These are phyloP conservation scores for Seriola dumerili DNA, from an alignment of 2,113 vertebrate genomes.

Conservation along the genomic window DNA sequence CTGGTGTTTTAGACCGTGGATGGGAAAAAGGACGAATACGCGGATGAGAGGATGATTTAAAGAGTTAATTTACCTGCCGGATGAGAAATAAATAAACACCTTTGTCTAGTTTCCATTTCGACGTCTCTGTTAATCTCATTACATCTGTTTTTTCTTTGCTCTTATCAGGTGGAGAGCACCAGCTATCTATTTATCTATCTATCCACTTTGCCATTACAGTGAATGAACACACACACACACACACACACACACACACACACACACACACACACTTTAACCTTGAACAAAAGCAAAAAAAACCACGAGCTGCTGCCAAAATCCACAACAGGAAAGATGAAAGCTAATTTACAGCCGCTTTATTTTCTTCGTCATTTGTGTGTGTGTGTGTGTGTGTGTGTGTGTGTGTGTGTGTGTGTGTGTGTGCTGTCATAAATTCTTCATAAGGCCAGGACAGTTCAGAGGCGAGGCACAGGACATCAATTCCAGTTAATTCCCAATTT, in stretches of 20 bases:
- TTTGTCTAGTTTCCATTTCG: background rate
- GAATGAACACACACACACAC: background rate
- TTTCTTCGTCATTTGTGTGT: conserved; percentile 83
- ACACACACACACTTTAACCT: conserved; percentile 49
- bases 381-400: conserved; percentile 9
- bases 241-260: background rate
- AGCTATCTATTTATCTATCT: too few relatives aligned
- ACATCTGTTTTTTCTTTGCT: background rate
- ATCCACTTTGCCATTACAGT: too few relatives aligned
- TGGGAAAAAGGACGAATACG: conserved; percentile 42
- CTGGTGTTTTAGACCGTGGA: conserved; percentile 34
- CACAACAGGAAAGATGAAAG: conserved; percentile 86
- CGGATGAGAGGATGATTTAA: conserved; percentile 7
- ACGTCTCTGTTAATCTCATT: too few relatives aligned
- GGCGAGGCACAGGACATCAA: conserved; percentile 91
- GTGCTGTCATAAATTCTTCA: conserved; percentile 89
- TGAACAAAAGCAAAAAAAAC: conserved; percentile 16
- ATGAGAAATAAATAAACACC: background rate
- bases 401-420: conserved; percentile 20
- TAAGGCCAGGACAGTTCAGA: conserved; percentile 68
- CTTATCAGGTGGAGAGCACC: background rate
- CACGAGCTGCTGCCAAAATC: conserved; percentile 38
- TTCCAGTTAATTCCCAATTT: conserved; percentile 99
- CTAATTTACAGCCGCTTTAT: conserved; percentile 93
- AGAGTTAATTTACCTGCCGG: background rate